These are phyloP conservation scores for Margarornis squamiger DNA, from an alignment of 2,797 vertebrate genomes.

Conservation along the genomic window DNA sequence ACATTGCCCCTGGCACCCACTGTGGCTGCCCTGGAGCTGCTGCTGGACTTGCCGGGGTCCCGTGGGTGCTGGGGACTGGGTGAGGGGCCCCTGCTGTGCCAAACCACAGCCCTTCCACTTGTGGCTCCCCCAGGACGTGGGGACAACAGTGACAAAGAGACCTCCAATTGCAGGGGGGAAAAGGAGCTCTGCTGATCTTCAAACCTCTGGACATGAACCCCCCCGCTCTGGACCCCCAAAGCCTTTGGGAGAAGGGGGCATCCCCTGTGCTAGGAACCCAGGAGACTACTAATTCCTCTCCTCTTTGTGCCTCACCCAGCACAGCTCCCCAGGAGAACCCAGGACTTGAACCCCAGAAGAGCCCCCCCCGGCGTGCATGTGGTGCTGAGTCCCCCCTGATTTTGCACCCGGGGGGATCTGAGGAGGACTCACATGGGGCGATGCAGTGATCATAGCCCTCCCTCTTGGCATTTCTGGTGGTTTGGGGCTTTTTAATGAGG, in stretches of 20 bases:
- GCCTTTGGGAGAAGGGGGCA: not conserved
- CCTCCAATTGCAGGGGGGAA: fast-evolving
- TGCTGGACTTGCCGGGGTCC: not conserved
- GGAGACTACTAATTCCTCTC: not conserved
- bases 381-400: not conserved
- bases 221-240: not conserved
- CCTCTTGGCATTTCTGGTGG: not conserved
- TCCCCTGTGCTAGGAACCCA: not conserved
- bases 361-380: fast-evolving
- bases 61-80: not conserved
- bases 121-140: not conserved
- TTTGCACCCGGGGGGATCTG: not conserved
- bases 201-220: not conserved
- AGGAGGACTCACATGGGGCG: fast-evolving
- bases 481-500: not conserved
- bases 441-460: fast-evolving
- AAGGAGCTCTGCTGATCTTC: not conserved
- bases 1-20: fast-evolving
- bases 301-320: not conserved
- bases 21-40: not conserved
- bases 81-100: not conserved
- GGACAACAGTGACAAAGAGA: not conserved
- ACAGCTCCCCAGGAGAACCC: not conserved
- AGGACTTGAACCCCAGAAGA: not conserved
- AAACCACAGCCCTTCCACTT: fast-evolving